phyloP scores from a whole-genome alignment of 2,113 vertebrate genomes.

The Illadopsis cleaveri region DNA sequence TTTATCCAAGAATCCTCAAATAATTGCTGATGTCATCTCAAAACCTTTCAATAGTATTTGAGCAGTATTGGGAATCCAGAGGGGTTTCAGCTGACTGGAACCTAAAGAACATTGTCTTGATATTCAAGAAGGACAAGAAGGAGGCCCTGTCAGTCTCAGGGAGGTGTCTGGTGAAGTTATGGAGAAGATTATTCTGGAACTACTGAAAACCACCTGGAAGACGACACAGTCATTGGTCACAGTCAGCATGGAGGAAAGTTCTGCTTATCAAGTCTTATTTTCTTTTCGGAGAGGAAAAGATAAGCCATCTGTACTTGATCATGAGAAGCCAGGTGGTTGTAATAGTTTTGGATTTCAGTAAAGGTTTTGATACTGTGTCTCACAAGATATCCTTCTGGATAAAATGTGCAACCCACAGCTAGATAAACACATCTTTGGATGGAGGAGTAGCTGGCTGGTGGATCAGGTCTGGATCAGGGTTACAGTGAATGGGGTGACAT shows the following conservation, averaged over 20 bases:
- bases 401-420: background rate
- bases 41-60: background rate
- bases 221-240: background rate
- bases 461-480: too few species aligned
- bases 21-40: background rate
- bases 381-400: background rate
- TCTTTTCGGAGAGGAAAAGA: too few species aligned
- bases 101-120: background rate
- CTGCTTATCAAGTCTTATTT: background rate
- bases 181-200: background rate
- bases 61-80: background rate
- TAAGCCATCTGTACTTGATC: background rate
- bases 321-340: background rate
- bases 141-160: background rate
- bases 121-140: background rate
- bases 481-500: background rate
- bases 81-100: background rate
- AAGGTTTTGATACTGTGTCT: background rate
- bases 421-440: background rate
- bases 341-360: background rate
- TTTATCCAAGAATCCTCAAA: background rate
- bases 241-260: background rate
- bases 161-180: background rate
- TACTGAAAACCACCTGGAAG: background rate
- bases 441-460: rapidly evolving